Conservation (phyloP, 2,113 vertebrate genomes). For the Tursiops truncatus region DNA sequence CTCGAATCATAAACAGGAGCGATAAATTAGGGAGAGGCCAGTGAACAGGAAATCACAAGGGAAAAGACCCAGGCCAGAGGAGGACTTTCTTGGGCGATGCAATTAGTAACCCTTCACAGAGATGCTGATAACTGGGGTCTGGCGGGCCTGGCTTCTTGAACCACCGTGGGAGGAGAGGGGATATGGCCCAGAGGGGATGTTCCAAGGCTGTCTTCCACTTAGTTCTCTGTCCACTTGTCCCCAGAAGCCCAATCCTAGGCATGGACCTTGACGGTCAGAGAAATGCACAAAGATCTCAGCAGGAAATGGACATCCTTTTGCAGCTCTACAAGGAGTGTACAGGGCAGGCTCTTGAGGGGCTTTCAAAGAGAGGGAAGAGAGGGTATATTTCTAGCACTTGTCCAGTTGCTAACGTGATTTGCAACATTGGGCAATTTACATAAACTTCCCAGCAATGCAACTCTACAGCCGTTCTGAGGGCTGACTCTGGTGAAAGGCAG, state of each 20-base stretch:
- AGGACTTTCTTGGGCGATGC: neutral
- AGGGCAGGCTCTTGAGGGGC: too few species aligned
- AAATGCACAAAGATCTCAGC: neutral
- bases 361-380: neutral
- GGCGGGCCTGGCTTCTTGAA: neutral
- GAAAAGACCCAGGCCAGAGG: neutral
- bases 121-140: rapidly evolving
- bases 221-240: neutral
- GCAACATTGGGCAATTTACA: too few species aligned
- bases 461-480: neutral
- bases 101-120: neutral
- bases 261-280: neutral
- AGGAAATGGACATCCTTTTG: neutral
- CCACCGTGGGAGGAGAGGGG: neutral
- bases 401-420: neutral
- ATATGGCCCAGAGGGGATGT: neutral
- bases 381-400: neutral
- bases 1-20: slow-evolving; percentile 42
- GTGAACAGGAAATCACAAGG: neutral
- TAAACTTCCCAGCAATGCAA: neutral
- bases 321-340: neutral
- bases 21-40: neutral
- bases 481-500: neutral
- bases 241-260: neutral
- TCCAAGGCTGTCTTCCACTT: neutral